A percentile compares a stretch with the other conserved stretches of the same genome.
Evolutionary conservation across 2,113 vertebrate genomes (phyloP).

Genomic region (Tachuris rubrigastra): DNA sequence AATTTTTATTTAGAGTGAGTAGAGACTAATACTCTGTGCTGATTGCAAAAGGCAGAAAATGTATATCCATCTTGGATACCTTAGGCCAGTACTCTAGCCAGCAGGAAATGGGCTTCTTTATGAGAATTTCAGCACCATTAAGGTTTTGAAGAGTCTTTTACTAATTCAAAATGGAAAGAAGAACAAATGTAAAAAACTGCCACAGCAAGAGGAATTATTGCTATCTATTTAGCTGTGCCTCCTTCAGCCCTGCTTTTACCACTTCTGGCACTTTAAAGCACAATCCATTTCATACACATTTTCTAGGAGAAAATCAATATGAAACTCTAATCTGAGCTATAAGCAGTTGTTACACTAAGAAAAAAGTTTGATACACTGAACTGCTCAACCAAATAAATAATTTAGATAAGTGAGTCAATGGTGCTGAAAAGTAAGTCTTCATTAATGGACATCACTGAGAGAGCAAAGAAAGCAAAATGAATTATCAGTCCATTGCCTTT

Average conservation of each 20-base stretch:
- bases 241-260: not conserved
- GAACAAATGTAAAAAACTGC: not conserved
- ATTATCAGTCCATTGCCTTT: slow-evolving; percentile 50
- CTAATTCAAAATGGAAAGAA: not conserved
- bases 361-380: slow-evolving; percentile 43
- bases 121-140: not conserved
- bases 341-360: slow-evolving; percentile 4
- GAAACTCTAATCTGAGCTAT: slow-evolving; percentile 13
- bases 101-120: not conserved
- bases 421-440: slow-evolving; percentile 42
- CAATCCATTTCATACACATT: slow-evolving; percentile 30
- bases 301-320: slow-evolving; percentile 49
- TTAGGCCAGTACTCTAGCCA: not conserved
- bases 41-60: not conserved
- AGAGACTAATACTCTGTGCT: not conserved
- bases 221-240: not conserved
- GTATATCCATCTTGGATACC: not conserved
- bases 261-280: slow-evolving; percentile 5
- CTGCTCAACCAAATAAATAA: slow-evolving; percentile 61
- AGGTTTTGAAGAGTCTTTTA: not conserved
- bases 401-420: slow-evolving; percentile 57
- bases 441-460: slow-evolving; percentile 56
- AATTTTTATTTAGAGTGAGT: not conserved
- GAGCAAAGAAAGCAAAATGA: slow-evolving; percentile 62
- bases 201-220: not conserved